A percentile compares a stretch with the other conserved stretches of the same genome.
Conservation (phyloP, 2,888 invertebrate genomes). For the Gari tellinella region DNA sequence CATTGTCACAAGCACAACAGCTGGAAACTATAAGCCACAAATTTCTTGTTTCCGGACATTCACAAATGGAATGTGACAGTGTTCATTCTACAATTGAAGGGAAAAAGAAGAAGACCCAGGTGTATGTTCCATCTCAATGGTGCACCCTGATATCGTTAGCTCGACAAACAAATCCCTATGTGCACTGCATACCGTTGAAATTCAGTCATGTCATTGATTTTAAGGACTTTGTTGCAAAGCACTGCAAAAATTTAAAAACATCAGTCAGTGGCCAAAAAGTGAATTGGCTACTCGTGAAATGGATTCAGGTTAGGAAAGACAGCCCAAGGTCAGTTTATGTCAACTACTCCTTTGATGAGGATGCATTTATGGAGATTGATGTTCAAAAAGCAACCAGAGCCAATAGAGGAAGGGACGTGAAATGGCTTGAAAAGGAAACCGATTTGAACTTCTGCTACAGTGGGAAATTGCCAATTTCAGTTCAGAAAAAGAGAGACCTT, state of each 20-base stretch:
- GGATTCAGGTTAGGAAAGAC: slow-evolving; percentile 6
- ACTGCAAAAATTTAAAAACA: not conserved
- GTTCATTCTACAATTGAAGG: slow-evolving; percentile 44
- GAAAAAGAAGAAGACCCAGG: slow-evolving; percentile 29
- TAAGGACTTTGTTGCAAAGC: slow-evolving; percentile 3
- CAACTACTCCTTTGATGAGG: slow-evolving; percentile 1
- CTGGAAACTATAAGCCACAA: slow-evolving; percentile 34
- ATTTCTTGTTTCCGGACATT: slow-evolving; percentile 44
- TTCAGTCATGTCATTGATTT: slow-evolving; percentile 28
- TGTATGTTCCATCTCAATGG: slow-evolving; percentile 47
- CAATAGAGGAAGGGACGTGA: no score
- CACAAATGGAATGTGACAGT: slow-evolving; percentile 49
- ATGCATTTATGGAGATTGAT: not conserved
- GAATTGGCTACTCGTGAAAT: slow-evolving; percentile 1
- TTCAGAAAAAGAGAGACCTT: not conserved
- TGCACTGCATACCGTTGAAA: slow-evolving; percentile 21
- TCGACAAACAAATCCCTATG: slow-evolving; percentile 21
- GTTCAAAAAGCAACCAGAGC: not conserved
- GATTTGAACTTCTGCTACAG: not conserved
- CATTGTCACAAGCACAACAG: not conserved
- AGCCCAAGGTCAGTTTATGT: not conserved
- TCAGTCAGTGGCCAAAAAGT: not conserved
- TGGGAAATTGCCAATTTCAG: not conserved
- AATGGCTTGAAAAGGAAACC: no score
- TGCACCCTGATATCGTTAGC: slow-evolving; percentile 37